These are phyloP conservation scores for Conus betulinus DNA, from an alignment of 1,140 invertebrate species.

Conservation along the genomic window DNA sequence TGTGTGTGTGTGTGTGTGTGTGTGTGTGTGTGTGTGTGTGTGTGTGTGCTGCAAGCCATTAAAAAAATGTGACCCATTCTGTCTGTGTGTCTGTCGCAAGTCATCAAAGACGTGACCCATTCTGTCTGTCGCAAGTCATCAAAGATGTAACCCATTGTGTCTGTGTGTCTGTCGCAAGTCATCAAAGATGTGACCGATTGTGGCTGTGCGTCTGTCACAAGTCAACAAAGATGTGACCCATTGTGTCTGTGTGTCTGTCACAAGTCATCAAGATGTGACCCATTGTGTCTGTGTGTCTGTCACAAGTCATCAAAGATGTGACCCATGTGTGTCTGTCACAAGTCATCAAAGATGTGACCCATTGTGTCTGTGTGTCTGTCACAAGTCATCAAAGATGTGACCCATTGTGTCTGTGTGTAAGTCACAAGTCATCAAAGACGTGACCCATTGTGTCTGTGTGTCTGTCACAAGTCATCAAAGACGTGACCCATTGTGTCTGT, in stretches of 20 bases:
- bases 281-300: not conserved
- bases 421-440: no score
- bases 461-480: not conserved
- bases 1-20: slow-evolving; percentile 13
- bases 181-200: not conserved
- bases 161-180: not conserved
- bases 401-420: no score
- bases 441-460: no score
- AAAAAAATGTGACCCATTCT: not conserved
- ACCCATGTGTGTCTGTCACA: no score
- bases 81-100: not conserved
- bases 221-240: not conserved
- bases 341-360: no score
- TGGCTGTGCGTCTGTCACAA: not conserved
- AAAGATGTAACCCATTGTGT: not conserved
- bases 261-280: no score
- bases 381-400: not conserved
- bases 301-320: not conserved
- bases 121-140: not conserved
- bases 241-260: not conserved
- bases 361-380: not conserved
- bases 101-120: no score
- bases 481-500: no score
- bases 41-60: not conserved
- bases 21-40: slow-evolving; percentile 3